Percentiles rank a stretch among this genome's conserved stretches.
phyloP scores from a whole-genome alignment of 2,113 vertebrate species.

The Cottus gobio region DNA sequence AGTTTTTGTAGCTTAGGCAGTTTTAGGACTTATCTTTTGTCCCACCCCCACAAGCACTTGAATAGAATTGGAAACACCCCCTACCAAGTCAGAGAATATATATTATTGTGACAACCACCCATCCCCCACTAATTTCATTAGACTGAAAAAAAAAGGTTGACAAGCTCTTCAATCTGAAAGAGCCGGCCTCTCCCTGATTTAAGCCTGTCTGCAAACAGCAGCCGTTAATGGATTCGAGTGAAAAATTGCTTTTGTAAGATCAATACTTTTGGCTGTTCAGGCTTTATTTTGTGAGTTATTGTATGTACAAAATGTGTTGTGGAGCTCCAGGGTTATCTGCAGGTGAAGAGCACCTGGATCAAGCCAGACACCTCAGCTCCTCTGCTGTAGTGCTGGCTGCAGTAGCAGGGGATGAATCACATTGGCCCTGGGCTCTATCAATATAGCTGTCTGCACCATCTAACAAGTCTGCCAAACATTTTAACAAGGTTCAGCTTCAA shows the following conservation, averaged over 20 bases:
- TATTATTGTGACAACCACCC: conserved; percentile 70
- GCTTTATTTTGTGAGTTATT: conserved; percentile 18
- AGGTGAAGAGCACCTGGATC: conserved; percentile 55
- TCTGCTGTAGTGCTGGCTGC: conserved; percentile 33
- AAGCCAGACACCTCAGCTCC: conserved; percentile 44
- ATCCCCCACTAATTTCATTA: conserved; percentile 74
- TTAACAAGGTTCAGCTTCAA: conserved; percentile 51
- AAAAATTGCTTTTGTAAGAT: background rate
- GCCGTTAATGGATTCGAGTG: conserved; percentile 13
- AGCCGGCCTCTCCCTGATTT: conserved; percentile 22
- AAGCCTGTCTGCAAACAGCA: conserved; percentile 28
- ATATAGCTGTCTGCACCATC: conserved; percentile 58
- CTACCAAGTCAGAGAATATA: conserved; percentile 71
- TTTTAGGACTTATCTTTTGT: conserved; percentile 55
- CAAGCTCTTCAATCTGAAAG: conserved; percentile 60
- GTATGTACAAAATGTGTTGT: conserved; percentile 9
- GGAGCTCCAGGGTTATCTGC: conserved; percentile 43
- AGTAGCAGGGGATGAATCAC: conserved; percentile 59
- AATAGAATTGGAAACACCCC: conserved; percentile 67
- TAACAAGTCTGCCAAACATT: conserved; percentile 56
- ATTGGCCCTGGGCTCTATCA: conserved; percentile 64
- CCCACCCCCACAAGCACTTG: conserved; percentile 47
- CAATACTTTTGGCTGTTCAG: conserved; percentile 1
- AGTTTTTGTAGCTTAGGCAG: conserved; percentile 44
- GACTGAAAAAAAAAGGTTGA: conserved; percentile 61